These are phyloP conservation scores for Aeoliscus strigatus DNA, from an alignment of 2,797 vertebrate genomes.

Conservation along the genomic window DNA sequence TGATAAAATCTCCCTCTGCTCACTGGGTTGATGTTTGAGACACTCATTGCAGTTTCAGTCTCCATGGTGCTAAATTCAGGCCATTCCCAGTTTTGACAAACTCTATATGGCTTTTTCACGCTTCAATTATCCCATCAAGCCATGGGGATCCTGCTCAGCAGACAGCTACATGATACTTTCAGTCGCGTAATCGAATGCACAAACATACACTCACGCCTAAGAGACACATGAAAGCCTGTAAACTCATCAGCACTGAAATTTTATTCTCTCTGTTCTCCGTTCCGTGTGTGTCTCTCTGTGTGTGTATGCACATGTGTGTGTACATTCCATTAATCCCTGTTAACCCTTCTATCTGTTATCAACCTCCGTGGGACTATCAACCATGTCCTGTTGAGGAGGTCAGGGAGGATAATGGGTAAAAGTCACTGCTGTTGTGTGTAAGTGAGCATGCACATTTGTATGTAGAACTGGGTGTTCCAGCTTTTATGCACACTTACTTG, in stretches of 20 bases:
- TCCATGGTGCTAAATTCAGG: slow-evolving; percentile 34
- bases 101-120: slow-evolving; percentile 50
- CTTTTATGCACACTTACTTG: slow-evolving; percentile 19
- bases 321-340: slow-evolving; percentile 67
- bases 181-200: slow-evolving; percentile 41
- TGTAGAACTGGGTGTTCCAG: slow-evolving; percentile 19
- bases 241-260: slow-evolving; percentile 35
- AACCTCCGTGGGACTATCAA: slow-evolving; percentile 56
- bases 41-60: slow-evolving; percentile 26
- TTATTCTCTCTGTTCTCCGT: slow-evolving; percentile 15
- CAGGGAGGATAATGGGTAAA: slow-evolving; percentile 60
- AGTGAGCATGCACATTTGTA: slow-evolving; percentile 10
- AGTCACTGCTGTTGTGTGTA: slow-evolving; percentile 39
- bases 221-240: slow-evolving; percentile 37
- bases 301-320: slow-evolving; percentile 21
- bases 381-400: slow-evolving; percentile 58
- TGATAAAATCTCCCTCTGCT: slow-evolving; percentile 40
- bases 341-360: slow-evolving; percentile 67
- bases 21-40: slow-evolving; percentile 33
- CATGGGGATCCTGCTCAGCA: slow-evolving; percentile 17
- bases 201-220: slow-evolving; percentile 29
- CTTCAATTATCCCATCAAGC: slow-evolving; percentile 62
- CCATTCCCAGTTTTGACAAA: slow-evolving; percentile 58
- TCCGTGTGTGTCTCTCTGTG: slow-evolving; percentile 11
- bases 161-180: slow-evolving; percentile 47